Base-by-base conservation (phyloP, 92 coral and sea anemone genomes). In the Hydrozoanthus gracilis region DNA sequence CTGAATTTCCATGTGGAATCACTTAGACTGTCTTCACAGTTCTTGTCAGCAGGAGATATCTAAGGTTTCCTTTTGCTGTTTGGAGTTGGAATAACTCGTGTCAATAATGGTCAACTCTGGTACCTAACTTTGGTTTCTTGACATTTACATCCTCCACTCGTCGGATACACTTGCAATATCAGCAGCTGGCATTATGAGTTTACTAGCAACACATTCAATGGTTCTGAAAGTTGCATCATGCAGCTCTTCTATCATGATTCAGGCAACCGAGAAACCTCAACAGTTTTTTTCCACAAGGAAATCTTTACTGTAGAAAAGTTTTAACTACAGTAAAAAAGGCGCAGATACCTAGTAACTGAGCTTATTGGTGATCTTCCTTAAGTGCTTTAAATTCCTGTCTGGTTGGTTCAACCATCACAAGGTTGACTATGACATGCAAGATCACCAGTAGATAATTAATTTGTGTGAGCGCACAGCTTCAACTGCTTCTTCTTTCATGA, bases 351-450 rank as follows among this genome's bases (percentile, higher is more conserved):
- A 82, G 49, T 75, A 82, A 75, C 72, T 66, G 71, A 62, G 55
- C 76, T 75, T 66, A 62, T 82, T 66, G 86, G 62, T 82, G 71
- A 62, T 82, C 86, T 48, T 82, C 86, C 76, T 66, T 82, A 75
- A 82, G 86, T 62, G 46, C 66, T 60, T 82, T 82, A 47, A 82
- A 75, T 82, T 56, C 86, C 86, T 82, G 86, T 82, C 86, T 83
- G 77, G 87, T 83, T 83, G 87, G 77, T 83, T 83, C 77, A 68
- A 77, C 87, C 71, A 83, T 83, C 87, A 83, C 87, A 76, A 83
- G 87, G 87, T 68, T 69, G 87, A 83, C 71, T 84, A 9, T 84
- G 80, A 71, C n/a, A 71, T 54, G 88, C 88, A 70, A 84, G 80
- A 84, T 71, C 78, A 69, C 70, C 78, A 48, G 78, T 83, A 51